Base-by-base conservation (phyloP, 2,113 vertebrate genomes). In the Misgurnus mizolepis region DNA sequence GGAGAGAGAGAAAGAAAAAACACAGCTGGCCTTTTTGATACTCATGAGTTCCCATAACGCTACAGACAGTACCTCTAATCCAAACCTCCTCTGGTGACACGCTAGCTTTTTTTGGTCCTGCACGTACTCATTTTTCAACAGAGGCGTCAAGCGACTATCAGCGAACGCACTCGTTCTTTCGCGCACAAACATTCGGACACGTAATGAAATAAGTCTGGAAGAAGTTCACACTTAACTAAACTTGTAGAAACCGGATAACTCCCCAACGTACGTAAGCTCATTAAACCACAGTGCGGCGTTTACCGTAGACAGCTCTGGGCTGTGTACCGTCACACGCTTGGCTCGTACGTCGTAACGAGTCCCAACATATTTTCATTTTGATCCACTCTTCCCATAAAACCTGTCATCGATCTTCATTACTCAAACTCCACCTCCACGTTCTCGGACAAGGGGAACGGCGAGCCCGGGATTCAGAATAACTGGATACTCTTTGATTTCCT, bases 361-460 rank as follows among this genome's bases (percentile, higher is more conserved):
- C 88, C 87, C 84, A 84, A 80, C 90, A 89, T 89, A 91, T 90
- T 90, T 91, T 88, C 88, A 88, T 86, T 89, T 72, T 88, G 71
- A 88, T 87, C 88, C 87, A 85, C 87, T 91, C 89, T 90, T 89
- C 89, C 87, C 86, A 89, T 89, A 87, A 92, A 90, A 91, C 90
- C 85, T 88, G 88, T 90, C 89, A 92, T 93, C 90, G 85, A 91
- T 92, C 91, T 92, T 91, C 90, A 91, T 91, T 89, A 91, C 89
- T 90, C 90, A 88, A 76, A 90, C 88, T 91, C 91, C 69, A 81
- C 79, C 76, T 76, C 68, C 45, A 79, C 89, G 84, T 89, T 81
- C 70, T 61, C 49, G 81, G 79, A 74, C 66, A 65, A 50, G 67
- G 58, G 61, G 53, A 76, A 69, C 70, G 67, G 14, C 55, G 47